These are phyloP conservation scores for Selene dorsalis DNA, from an alignment of 2,797 vertebrate species.

Conservation along the genomic window DNA sequence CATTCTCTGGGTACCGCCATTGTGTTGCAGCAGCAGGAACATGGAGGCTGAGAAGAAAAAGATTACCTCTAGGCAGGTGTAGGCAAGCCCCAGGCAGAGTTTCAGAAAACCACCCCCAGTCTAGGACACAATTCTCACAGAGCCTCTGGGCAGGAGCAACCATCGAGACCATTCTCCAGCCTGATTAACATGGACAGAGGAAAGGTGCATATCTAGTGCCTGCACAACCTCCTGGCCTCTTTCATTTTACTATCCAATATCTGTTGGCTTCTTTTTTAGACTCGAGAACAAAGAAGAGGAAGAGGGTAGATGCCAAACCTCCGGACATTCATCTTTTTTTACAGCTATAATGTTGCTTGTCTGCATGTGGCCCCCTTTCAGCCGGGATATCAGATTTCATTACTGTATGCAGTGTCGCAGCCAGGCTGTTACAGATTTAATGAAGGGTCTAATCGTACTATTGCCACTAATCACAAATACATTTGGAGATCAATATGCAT, in stretches of 20 bases:
- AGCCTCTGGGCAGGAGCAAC: slow-evolving; percentile 45
- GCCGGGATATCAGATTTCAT: slow-evolving; percentile 72
- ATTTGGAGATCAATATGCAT: slow-evolving; percentile 65
- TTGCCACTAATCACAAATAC: slow-evolving; percentile 68
- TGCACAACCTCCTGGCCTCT: slow-evolving; percentile 50
- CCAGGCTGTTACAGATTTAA: slow-evolving; percentile 63
- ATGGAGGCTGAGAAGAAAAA: slow-evolving; percentile 31
- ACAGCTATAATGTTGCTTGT: slow-evolving; percentile 39
- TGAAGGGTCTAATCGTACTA: slow-evolving; percentile 65
- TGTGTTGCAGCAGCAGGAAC: slow-evolving; percentile 33
- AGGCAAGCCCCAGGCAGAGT: slow-evolving; percentile 63
- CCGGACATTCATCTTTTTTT: slow-evolving; percentile 52
- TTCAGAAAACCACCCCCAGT: slow-evolving; percentile 65
- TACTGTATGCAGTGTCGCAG: slow-evolving; percentile 47
- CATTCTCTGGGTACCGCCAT: slow-evolving; percentile 13
- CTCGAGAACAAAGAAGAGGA: slow-evolving; percentile 27
- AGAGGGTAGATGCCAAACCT: slow-evolving; percentile 8
- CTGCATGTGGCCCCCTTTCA: slow-evolving; percentile 43
- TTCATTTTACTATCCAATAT: slow-evolving; percentile 53
- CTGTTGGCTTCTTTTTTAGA: slow-evolving; percentile 17
- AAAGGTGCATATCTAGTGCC: slow-evolving; percentile 53
- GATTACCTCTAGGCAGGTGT: slow-evolving; percentile 64
- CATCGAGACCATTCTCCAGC: slow-evolving; percentile 52
- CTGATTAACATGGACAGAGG: slow-evolving; percentile 63
- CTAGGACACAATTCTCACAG: slow-evolving; percentile 57